These are phyloP conservation scores for Bothrops jararaca DNA, from an alignment of 2,113 vertebrate species.

Conservation along the genomic window DNA sequence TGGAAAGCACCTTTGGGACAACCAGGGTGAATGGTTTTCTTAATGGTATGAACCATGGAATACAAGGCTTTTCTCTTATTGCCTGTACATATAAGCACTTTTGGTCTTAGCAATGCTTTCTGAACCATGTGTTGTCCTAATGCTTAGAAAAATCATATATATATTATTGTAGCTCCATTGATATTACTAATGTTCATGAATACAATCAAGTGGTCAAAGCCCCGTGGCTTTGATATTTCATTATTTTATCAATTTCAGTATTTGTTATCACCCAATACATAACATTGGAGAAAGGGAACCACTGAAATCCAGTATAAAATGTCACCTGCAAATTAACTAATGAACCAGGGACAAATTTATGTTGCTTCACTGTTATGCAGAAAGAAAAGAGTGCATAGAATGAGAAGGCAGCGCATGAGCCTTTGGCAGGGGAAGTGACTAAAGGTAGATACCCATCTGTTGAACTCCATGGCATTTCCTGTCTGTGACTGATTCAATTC, in stretches of 20 bases:
- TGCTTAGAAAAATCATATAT: not conserved
- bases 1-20: not conserved
- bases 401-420: constrained; percentile 73
- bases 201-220: not conserved
- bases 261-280: not conserved
- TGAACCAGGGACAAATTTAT: not conserved
- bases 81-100: not conserved
- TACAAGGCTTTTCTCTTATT: not conserved
- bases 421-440: constrained; percentile 72
- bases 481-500: not conserved
- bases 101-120: not conserved
- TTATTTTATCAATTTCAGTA: not conserved
- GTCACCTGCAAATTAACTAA: not conserved
- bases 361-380: constrained; percentile 14
- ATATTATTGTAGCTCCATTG: not conserved
- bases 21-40: not conserved
- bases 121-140: not conserved
- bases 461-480: not conserved
- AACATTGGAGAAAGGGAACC: not conserved
- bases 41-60: not conserved
- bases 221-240: not conserved
- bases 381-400: not conserved
- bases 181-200: not conserved
- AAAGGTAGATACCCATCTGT: not conserved
- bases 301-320: not conserved